Conservation (phyloP, 1,140 invertebrate genomes). For the Chionoecetes opilio region DNA sequence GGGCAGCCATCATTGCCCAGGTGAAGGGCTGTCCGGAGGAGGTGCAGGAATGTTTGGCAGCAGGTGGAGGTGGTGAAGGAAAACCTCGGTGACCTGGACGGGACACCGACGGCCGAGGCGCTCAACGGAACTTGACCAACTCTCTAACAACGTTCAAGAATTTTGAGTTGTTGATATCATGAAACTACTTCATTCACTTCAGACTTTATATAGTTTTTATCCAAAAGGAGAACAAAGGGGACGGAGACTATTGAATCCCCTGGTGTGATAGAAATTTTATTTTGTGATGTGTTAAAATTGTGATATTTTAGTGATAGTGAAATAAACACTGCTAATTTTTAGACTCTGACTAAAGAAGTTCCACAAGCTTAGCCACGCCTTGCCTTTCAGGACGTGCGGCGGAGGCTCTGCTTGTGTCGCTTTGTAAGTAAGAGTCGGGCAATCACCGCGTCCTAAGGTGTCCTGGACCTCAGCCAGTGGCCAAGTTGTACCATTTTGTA, state of each 20-base stretch:
- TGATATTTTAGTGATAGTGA: background rate
- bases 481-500: too few species aligned
- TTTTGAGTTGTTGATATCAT: background rate
- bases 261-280: background rate
- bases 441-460: background rate
- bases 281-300: background rate
- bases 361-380: background rate
- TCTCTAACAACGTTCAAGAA: background rate
- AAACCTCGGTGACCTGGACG: background rate
- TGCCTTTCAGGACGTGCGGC: background rate
- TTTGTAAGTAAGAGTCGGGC: background rate
- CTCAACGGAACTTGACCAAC: background rate
- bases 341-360: too few species aligned
- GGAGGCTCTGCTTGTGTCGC: background rate
- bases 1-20: background rate
- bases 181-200: too few species aligned
- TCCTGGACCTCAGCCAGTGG: too few species aligned
- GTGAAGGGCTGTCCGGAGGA: conserved; percentile 41
- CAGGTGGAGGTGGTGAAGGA: conserved; percentile 35
- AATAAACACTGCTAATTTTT: too few species aligned
- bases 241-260: background rate
- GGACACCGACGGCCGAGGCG: background rate
- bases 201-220: background rate
- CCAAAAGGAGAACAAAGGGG: background rate
- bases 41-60: conserved; percentile 16